These are phyloP conservation scores for Frieseomelitta varia DNA, from an alignment of 1,140 invertebrate genomes.

Conservation along the genomic window DNA sequence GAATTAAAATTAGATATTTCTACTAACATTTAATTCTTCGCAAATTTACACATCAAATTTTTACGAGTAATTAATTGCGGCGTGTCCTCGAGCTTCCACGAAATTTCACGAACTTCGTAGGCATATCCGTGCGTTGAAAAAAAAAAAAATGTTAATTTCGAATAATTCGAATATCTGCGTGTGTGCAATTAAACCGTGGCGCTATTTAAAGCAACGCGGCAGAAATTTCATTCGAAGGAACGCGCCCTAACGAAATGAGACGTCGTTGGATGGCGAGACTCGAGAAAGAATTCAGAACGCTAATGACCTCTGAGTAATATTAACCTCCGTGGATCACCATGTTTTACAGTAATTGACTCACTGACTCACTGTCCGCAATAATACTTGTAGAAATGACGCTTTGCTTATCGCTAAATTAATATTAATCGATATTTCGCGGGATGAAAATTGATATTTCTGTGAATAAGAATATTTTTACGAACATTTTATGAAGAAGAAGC, in stretches of 20 bases:
- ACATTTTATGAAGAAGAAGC: not conserved
- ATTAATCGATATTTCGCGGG: not conserved
- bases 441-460: not conserved
- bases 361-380: conserved; percentile 6
- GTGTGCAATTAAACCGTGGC: not conserved
- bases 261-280: not conserved
- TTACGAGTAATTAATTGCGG: not conserved
- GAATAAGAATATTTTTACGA: too few relatives aligned
- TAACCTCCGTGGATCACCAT: conserved; percentile 1
- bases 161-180: not conserved
- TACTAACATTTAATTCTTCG: not conserved
- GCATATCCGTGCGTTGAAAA: not conserved
- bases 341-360: conserved; percentile 28
- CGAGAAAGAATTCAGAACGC: conserved; percentile 27
- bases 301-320: conserved; percentile 13
- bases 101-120: not conserved
- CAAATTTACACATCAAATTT: not conserved
- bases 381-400: not conserved
- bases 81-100: not conserved
- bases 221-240: not conserved
- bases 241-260: not conserved
- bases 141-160: not conserved
- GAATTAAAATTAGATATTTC: not conserved
- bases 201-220: not conserved
- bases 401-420: not conserved